phyloP scores from a whole-genome alignment of 2,797 vertebrate genomes.

The Bothrops alternatus region DNA sequence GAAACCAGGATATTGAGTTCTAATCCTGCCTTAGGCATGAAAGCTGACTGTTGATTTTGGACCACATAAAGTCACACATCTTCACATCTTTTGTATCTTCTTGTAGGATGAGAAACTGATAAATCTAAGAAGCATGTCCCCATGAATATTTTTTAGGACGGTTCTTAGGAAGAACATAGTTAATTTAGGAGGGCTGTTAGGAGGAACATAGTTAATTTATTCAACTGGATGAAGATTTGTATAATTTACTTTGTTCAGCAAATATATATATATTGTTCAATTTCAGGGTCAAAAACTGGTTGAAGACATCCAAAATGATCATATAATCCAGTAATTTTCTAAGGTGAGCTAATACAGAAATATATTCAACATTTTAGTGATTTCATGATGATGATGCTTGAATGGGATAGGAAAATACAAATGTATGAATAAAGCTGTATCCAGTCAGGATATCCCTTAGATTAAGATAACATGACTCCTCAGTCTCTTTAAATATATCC shows the following conservation, averaged over 20 bases:
- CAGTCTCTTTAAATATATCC: neutral
- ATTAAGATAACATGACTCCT: neutral
- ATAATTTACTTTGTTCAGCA: neutral
- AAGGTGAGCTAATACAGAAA: neutral
- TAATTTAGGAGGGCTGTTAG: neutral
- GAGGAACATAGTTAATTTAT: neutral
- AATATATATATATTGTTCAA: neutral
- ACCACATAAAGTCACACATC: too few relatives aligned
- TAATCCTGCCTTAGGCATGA: neutral
- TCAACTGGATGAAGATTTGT: neutral
- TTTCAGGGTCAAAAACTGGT: constrained; percentile 3
- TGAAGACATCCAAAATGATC: too few relatives aligned
- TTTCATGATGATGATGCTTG: neutral
- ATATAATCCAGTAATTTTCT: neutral
- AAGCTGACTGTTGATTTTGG: neutral
- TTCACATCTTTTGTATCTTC: neutral
- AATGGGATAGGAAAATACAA: neutral
- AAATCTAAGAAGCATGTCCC: neutral
- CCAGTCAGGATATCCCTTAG: neutral
- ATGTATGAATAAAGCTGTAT: neutral
- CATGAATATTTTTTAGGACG: neutral
- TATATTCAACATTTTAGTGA: neutral
- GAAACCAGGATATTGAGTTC: neutral
- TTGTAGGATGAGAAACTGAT: neutral
- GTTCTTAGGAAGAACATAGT: neutral